Percentiles rank a stretch among this genome's conserved stretches.
Conservation (phyloP, 2,888 invertebrate species). For the Sialis lutaria region DNA sequence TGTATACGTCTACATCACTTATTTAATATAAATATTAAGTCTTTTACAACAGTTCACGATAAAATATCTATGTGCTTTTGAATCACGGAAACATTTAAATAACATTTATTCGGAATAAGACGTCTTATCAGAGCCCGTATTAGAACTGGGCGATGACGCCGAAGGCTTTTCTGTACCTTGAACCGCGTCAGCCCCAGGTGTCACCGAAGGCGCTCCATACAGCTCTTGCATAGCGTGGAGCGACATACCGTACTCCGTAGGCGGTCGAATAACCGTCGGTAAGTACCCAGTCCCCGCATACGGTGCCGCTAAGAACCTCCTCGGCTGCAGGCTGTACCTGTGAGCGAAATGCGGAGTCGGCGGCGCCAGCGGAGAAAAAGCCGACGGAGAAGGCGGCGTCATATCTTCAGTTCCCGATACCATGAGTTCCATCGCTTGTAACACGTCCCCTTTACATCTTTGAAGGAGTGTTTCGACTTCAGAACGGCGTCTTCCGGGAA, state of each 20-base stretch:
- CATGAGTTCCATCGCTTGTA: constrained; percentile 86
- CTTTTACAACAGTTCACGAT: too few species aligned
- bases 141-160: constrained; percentile 30
- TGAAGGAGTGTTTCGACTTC: constrained; percentile 76
- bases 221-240: constrained; percentile 23
- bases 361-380: constrained; percentile 57
- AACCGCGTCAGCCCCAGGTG: background rate
- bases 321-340: constrained; percentile 35
- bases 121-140: constrained; percentile 34
- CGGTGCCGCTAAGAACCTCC: constrained; percentile 65
- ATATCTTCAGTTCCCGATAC: constrained; percentile 33
- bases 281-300: constrained; percentile 71
- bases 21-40: too few species aligned
- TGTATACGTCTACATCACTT: too few species aligned
- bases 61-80: too few species aligned
- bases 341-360: constrained; percentile 38
- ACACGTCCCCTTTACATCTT: constrained; percentile 68
- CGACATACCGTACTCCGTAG: constrained; percentile 21
- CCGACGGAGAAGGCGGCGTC: constrained; percentile 30
- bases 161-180: constrained; percentile 20
- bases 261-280: constrained; percentile 52
- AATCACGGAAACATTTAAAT: too few species aligned
- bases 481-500: constrained; percentile 69
- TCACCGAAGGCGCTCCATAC: constrained; percentile 14
- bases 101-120: constrained; percentile 31